These are phyloP conservation scores for Lepidochrysops patricia DNA, from an alignment of 2,888 invertebrate genomes.

Conservation along the genomic window DNA sequence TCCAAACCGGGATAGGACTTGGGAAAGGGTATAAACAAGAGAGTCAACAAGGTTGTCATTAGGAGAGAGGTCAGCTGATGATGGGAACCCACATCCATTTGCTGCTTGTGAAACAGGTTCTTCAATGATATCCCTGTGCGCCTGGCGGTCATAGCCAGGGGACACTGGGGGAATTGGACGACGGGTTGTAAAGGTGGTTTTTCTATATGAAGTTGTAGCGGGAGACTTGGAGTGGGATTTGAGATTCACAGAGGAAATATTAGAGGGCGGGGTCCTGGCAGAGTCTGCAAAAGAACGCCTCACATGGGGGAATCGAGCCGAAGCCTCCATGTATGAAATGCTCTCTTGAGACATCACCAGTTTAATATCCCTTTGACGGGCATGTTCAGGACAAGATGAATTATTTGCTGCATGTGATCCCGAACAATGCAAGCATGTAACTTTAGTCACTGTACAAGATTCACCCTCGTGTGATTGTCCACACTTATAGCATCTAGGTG, in stretches of 20 bases:
- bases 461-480: not conserved
- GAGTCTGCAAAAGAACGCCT: too few relatives aligned
- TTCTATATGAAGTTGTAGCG: not conserved
- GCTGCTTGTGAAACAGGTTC: not conserved
- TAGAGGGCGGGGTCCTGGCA: too few relatives aligned
- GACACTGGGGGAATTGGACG: not conserved
- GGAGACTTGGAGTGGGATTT: not conserved
- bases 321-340: too few relatives aligned
- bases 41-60: not conserved
- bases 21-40: not conserved
- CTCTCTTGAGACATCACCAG: too few relatives aligned
- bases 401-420: not conserved
- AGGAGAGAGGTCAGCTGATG: not conserved
- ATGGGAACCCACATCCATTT: not conserved
- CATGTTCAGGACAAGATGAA: not conserved
- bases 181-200: not conserved
- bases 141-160: not conserved
- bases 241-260: not conserved
- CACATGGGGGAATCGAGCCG: too few relatives aligned
- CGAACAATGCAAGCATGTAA: not conserved
- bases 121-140: not conserved
- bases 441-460: not conserved
- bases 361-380: not conserved
- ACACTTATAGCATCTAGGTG: not conserved
- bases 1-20: too few relatives aligned